Base-by-base conservation (phyloP, 2,888 invertebrate genomes). In the Agrochola macilenta region DNA sequence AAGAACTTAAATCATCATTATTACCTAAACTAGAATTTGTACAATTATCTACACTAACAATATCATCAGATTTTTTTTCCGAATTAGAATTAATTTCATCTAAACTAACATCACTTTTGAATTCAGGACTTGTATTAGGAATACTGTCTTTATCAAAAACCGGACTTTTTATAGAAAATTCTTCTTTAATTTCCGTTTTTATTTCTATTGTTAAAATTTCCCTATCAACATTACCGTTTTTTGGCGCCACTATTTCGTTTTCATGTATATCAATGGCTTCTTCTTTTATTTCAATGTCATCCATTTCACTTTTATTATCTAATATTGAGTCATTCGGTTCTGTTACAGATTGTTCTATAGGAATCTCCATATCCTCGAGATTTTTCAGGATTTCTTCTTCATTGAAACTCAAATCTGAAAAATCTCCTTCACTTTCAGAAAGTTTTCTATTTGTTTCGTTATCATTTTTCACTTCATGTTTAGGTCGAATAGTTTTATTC, bases 311-410 rank as follows among this genome's bases (percentile, higher is more conserved):
- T 52, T 74, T 54, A 60, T 17, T 17, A 14, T 30, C 7, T 23
- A n/a, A 5, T 46, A 46, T 14, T n/a, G 60, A 12, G 35, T 63
- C 20, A 8, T 20, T 43, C 0, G 26, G 4, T 39, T 54, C 57
- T n/a, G 12, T 2, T 12, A 23, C 11, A n/a, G 58, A 4, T 74
- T 80, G 46, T 77, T 90, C 89, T 5, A 93, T 85, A 7, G 95
- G 95, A 78, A 95, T 94, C 3, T 92, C 89, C 70, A 94, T 93
- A 79, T 90, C 93, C 84, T 94, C 94, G 30, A 95, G 87, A 77
- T 91, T 90, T 23, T 84, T 89, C 0, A 94, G 43, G 5, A 94
- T 79, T 12, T 94, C 93, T 61, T 94, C 93, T 65, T 93, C 93
- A 54, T 87, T 89, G 4, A 92, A 84, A 71, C 90, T 90, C 7